Conservation (phyloP, 1,140 invertebrate genomes). For the Bombus waltoni region DNA sequence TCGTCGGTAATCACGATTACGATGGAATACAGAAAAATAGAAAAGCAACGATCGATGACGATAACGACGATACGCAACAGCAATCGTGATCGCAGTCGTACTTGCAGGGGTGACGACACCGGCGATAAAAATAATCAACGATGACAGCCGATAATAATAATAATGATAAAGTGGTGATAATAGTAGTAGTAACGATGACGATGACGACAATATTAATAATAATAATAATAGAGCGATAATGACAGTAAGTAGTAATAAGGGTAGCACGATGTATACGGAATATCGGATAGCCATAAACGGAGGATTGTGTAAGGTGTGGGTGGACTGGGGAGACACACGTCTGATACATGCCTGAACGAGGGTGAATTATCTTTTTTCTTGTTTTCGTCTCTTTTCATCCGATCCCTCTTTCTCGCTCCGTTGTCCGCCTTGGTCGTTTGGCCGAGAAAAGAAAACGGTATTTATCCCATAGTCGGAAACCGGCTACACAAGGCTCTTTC, state of each 20-base stretch:
- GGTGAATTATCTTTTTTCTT: constrained; percentile 19
- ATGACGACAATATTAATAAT: constrained; percentile 72
- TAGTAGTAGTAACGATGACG: constrained; percentile 67
- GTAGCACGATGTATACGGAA: constrained; percentile 42
- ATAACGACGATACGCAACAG: neutral
- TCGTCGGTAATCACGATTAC: neutral
- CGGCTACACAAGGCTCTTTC: neutral
- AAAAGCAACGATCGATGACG: neutral
- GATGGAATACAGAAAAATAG: neutral
- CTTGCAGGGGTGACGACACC: neutral
- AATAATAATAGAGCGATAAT: constrained; percentile 67
- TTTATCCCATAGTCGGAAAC: neutral
- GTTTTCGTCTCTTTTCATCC: constrained; percentile 39
- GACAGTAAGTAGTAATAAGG: constrained; percentile 35
- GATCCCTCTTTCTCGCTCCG: constrained; percentile 25
- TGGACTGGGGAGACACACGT: constrained; percentile 12
- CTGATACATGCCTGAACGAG: neutral
- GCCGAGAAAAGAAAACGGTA: neutral
- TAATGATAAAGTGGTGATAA: constrained; percentile 36
- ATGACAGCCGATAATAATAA: constrained; percentile 58
- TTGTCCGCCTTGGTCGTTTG: neutral
- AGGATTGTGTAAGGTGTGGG: neutral
- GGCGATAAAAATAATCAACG: neutral
- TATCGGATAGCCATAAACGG: constrained; percentile 39
- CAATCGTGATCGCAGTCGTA: neutral